Evolutionary conservation across 2,888 invertebrate species (phyloP).

Genomic region (Tolmerus cingulatus): DNA sequence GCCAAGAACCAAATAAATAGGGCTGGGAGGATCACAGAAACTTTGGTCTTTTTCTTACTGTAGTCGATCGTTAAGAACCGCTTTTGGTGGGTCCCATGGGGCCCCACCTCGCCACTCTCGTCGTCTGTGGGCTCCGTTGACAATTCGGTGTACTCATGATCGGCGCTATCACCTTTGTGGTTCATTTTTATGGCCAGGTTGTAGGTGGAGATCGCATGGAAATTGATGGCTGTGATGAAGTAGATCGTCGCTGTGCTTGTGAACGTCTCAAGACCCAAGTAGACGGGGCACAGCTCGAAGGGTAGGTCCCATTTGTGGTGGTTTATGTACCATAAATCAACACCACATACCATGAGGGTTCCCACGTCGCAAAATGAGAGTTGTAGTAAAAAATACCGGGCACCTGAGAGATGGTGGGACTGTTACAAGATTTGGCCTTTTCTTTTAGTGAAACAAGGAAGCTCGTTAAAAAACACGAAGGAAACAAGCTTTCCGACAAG

Average conservation of each 20-base stretch:
- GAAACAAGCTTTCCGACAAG: no score
- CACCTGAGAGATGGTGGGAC: slow-evolving; percentile 59
- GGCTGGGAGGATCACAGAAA: slow-evolving; percentile 67
- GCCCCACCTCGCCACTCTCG: slow-evolving; percentile 46
- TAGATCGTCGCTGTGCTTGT: slow-evolving; percentile 68
- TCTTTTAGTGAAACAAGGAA: neutral
- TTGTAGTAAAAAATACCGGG: slow-evolving; percentile 66
- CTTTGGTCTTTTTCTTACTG: slow-evolving; percentile 61
- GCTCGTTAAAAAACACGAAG: neutral
- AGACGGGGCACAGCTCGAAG: slow-evolving; percentile 65
- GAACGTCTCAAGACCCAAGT: slow-evolving; percentile 67
- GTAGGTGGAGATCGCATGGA: slow-evolving; percentile 67
- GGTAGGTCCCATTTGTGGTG: slow-evolving; percentile 67
- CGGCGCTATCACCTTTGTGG: slow-evolving; percentile 18
- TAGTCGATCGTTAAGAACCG: slow-evolving; percentile 68
- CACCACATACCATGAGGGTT: slow-evolving; percentile 62
- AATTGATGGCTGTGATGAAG: slow-evolving; percentile 67
- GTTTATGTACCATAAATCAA: slow-evolving; percentile 67
- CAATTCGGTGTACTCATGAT: slow-evolving; percentile 42
- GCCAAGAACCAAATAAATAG: slow-evolving; percentile 69
- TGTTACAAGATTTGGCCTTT: neutral
- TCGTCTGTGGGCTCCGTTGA: slow-evolving; percentile 41
- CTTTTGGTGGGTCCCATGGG: slow-evolving; percentile 52
- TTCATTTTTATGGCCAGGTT: slow-evolving; percentile 49
- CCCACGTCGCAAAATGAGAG: slow-evolving; percentile 66